Percentiles rank a stretch among this genome's conserved stretches.
phyloP scores from a whole-genome alignment of 1,140 invertebrate species.

The Sycophaga agraensis region DNA sequence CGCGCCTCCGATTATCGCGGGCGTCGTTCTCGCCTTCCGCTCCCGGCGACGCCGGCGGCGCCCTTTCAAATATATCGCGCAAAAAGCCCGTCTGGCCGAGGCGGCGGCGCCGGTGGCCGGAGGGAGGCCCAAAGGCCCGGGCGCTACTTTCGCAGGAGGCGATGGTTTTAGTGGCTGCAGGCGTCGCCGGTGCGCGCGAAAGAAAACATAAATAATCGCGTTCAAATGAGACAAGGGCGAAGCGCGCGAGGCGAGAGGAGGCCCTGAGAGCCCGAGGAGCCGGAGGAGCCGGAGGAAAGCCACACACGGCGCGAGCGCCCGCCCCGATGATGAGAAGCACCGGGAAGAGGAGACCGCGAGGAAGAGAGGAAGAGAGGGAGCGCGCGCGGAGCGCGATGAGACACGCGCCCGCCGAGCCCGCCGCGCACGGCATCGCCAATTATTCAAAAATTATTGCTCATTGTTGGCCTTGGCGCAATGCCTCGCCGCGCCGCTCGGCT shows the following conservation, averaged over 20 bases:
- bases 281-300: constrained; percentile 30
- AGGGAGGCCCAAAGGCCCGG: neutral
- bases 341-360: constrained; percentile 1
- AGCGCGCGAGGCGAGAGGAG: neutral
- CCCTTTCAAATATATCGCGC: neutral
- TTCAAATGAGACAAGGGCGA: constrained; percentile 55
- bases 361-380: too few species aligned
- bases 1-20: constrained; percentile 11
- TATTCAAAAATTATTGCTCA: constrained; percentile 26
- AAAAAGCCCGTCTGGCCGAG: too few species aligned
- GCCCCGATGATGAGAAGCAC: constrained; percentile 5
- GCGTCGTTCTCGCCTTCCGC: too few species aligned
- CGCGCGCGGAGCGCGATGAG: neutral
- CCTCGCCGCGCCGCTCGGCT: neutral
- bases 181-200: constrained; percentile 47
- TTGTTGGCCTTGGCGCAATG: neutral
- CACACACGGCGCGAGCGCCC: constrained; percentile 53
- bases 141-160: constrained; percentile 1
- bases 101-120: neutral
- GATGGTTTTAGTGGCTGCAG: constrained; percentile 54
- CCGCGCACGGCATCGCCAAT: constrained; percentile 15
- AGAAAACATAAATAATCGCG: constrained; percentile 62
- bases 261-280: neutral
- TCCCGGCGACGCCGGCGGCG: constrained; percentile 8
- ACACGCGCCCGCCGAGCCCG: neutral